A percentile compares a stretch with the other conserved stretches of the same genome.
These are phyloP conservation scores for Leptopilina drosophilae DNA, from an alignment of 2,888 invertebrate species.

Conservation along the genomic window DNA sequence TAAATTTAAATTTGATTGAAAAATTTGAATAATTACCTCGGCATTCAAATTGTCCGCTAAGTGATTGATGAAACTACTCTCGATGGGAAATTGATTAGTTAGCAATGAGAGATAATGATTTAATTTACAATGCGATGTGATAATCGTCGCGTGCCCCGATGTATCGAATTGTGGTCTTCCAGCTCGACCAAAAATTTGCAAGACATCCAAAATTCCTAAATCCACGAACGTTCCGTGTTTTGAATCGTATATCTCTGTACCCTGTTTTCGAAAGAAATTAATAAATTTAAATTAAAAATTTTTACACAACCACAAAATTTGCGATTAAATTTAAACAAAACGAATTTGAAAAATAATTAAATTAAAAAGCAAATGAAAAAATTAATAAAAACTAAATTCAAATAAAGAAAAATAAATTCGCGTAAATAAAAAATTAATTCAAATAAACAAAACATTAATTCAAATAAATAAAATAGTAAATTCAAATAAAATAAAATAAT, in stretches of 20 bases:
- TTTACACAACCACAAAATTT: too few species aligned
- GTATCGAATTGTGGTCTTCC: conserved; percentile 98
- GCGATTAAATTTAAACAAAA: too few species aligned
- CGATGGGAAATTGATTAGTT: conserved; percentile 98
- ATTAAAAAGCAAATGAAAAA: too few species aligned
- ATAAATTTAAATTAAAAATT: too few species aligned
- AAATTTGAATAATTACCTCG: conserved; percentile 83
- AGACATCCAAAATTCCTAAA: conserved; percentile 96
- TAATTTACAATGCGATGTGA: conserved; percentile 94
- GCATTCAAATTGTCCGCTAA: conserved; percentile 98
- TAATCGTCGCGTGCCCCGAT: conserved; percentile 96
- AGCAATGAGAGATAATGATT: conserved; percentile 95
- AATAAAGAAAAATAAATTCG: too few species aligned
- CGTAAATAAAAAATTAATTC: too few species aligned
- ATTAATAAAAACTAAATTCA: too few species aligned
- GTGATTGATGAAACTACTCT: conserved; percentile 95
- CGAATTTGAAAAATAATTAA: too few species aligned
- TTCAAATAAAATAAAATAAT: too few species aligned
- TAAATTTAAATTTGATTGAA: too few species aligned
- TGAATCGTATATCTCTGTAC: conserved; percentile 98
- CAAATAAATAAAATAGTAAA: too few species aligned
- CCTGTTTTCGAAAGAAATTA: conserved; percentile 78
- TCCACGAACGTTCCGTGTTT: conserved; percentile 96
- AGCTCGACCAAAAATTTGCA: conserved; percentile 99
- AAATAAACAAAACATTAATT: too few species aligned